Base-by-base conservation (phyloP, 1,140 invertebrate species). In the Neodiprion pinetum region DNA sequence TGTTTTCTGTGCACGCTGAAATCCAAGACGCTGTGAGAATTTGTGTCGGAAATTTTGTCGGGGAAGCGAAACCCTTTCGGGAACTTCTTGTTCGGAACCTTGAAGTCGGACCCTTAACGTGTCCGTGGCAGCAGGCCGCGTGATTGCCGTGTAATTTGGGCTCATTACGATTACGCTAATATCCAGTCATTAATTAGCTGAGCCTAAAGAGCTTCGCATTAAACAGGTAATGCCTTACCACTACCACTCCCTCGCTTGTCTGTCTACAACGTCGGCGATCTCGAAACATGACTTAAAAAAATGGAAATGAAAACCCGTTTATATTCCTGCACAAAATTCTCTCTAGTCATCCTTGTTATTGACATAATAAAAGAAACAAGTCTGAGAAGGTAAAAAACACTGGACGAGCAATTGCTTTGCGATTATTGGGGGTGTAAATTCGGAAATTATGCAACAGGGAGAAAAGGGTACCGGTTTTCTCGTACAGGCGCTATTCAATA, bases 81-180 rank as follows among this genome's bases (percentile, higher is more conserved):
- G 23, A 14, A 40, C 61, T 17, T 67, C 53, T 47, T 61, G 66
- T 72, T 79, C 76, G 76, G 21, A 68, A 69, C 11, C 21, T 69
- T 47, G 9, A 69, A 69, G 67, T 69, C 14, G 12, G 21, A 69
- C 67, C 40, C 67, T 69, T 23, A 40, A 40, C 17, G 71, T 70
- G 70, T 40, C 70, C 21, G 74, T 81, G 81, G 85, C 81, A 83
- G 81, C 79, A 81, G 77, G 83, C 83, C 83, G 83, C 82, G 75
- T 80, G 81, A 87, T 85, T 83, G 84, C 84, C 78, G 82, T 61
- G 53, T 85, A 88, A 88, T 87, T 87, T 83, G 81, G 80, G 82
- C 81, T 85, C 82, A 85, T 88, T 85, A 85, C 82, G 86, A 88
- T 87, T 87, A 86, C 82, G 81, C 82, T 88, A 87, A 87, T 88